These are phyloP conservation scores for Drosophila nr. fundita DNA, from an alignment of 2,888 invertebrate genomes.

Conservation along the genomic window DNA sequence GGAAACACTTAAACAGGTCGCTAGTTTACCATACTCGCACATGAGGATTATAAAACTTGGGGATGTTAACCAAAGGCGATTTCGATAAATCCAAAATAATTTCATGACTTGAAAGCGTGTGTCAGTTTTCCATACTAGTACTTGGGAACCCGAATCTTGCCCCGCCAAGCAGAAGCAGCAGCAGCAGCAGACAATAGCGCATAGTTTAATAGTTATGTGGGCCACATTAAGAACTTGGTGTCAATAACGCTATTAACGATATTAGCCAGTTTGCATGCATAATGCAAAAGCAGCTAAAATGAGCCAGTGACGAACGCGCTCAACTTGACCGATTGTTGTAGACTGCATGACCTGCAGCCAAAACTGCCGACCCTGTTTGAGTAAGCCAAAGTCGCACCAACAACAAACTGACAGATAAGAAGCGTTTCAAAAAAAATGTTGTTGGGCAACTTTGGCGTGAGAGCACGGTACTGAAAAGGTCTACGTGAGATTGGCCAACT, in stretches of 20 bases:
- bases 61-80: neutral
- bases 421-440: conserved; percentile 22
- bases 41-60: neutral
- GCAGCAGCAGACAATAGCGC: neutral
- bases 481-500: conserved; percentile 58
- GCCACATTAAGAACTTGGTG: conserved; percentile 30
- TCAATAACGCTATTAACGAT: conserved; percentile 5
- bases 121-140: conserved; percentile 4
- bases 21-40: neutral
- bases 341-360: conserved; percentile 61
- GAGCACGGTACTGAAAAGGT: conserved; percentile 10
- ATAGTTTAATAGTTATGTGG: conserved; percentile 5
- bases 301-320: conserved; percentile 52
- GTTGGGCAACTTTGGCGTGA: conserved; percentile 31
- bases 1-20: conserved; percentile 4
- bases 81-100: neutral
- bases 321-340: conserved; percentile 71
- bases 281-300: conserved; percentile 15
- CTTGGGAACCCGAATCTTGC: neutral
- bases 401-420: conserved; percentile 26
- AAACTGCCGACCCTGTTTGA: conserved; percentile 46
- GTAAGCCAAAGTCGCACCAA: conserved; percentile 44
- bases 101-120: neutral
- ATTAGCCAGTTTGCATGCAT: conserved; percentile 45
- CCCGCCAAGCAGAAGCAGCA: neutral